A percentile compares a stretch with the other conserved stretches of the same genome.
Conservation (phyloP, 1,140 invertebrate genomes). For the Ostrea edulis region DNA sequence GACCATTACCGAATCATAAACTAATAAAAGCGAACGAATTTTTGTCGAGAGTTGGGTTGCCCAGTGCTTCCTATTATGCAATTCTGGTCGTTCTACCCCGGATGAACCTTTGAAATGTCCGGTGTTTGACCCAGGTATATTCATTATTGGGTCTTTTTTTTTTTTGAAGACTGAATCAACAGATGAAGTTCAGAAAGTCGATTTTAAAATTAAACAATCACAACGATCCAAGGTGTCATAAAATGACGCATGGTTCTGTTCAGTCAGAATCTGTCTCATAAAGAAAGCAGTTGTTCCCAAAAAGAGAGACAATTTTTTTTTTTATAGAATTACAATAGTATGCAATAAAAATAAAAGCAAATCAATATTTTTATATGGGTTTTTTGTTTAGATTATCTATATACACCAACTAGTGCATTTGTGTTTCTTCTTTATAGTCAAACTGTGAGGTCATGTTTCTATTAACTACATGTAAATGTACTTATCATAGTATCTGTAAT, state of each 20-base stretch:
- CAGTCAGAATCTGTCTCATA: too few species aligned
- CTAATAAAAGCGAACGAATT: slow-evolving; percentile 35
- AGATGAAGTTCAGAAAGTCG: slow-evolving; percentile 23
- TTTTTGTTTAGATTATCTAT: too few species aligned
- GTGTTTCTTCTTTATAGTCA: too few species aligned
- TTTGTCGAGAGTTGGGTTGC: slow-evolving; percentile 31
- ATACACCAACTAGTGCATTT: too few species aligned
- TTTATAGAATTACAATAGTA: too few species aligned
- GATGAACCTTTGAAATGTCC: slow-evolving; percentile 26
- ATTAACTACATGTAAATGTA: too few species aligned
- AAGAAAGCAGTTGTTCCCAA: neutral
- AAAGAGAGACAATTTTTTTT: too few species aligned
- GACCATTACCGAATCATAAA: slow-evolving; percentile 37
- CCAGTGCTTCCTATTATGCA: slow-evolving; percentile 24
- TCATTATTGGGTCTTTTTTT: slow-evolving; percentile 36
- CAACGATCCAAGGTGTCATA: neutral
- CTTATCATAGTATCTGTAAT: too few species aligned
- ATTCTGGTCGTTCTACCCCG: slow-evolving; percentile 14
- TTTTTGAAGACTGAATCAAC: slow-evolving; percentile 30
- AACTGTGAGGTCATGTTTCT: too few species aligned
- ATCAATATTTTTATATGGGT: too few species aligned
- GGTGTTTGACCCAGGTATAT: slow-evolving; percentile 20
- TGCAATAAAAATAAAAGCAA: too few species aligned
- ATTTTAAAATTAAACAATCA: slow-evolving; percentile 6
- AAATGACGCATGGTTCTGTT: neutral